A percentile compares a stretch with the other conserved stretches of the same genome.
Evolutionary conservation across 2,888 invertebrate species (phyloP).

Genomic region (Dilophus febrilis): DNA sequence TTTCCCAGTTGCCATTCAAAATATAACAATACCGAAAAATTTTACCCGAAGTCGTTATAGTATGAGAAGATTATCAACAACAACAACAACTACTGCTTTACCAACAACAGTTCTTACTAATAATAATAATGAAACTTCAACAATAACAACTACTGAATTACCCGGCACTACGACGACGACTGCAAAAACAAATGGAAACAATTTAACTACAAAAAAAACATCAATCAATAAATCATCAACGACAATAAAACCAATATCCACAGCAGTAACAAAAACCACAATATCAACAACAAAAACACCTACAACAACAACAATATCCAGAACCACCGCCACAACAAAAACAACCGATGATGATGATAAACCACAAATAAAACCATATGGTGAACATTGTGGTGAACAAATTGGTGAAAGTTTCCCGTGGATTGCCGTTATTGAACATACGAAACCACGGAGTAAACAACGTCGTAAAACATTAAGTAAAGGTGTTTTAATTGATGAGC

Average conservation of each 20-base stretch:
- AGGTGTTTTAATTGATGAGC: slow-evolving; percentile 11
- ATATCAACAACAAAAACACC: not conserved
- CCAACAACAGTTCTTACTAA: not conserved
- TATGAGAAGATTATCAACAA: not conserved
- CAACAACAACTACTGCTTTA: not conserved
- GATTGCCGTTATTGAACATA: slow-evolving; percentile 12
- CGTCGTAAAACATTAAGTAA: slow-evolving; percentile 12
- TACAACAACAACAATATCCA: not conserved
- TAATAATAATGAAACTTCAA: not conserved
- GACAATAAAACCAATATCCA: not conserved
- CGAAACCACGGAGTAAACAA: slow-evolving; percentile 8
- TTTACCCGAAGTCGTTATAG: slow-evolving; percentile 1
- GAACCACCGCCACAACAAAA: not conserved
- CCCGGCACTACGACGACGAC: not conserved
- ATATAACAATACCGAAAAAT: not conserved
- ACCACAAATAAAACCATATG: not conserved
- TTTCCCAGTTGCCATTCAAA: too few relatives aligned
- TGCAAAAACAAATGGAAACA: not conserved
- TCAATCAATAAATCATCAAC: not conserved
- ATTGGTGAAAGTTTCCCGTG: slow-evolving; percentile 10
- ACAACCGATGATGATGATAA: not conserved
- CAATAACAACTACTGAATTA: not conserved
- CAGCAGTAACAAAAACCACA: not conserved
- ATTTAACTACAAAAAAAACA: not conserved
- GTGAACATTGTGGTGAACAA: slow-evolving; percentile 6